phyloP scores from a whole-genome alignment of 2,797 vertebrate genomes.

The Pampus argenteus region DNA sequence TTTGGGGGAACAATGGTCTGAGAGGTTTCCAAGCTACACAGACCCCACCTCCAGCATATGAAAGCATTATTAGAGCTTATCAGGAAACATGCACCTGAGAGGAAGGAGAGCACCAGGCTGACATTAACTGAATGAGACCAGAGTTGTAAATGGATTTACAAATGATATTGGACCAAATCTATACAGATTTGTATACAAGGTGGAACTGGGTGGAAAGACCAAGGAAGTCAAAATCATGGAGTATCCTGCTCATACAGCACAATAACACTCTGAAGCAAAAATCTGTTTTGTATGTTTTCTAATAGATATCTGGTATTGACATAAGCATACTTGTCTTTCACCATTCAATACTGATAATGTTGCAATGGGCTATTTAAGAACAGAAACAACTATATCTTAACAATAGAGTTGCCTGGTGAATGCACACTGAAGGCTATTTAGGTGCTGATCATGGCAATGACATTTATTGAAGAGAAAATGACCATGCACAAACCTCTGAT shows the following conservation, averaged over 20 bases:
- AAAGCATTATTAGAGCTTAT: slow-evolving; percentile 95
- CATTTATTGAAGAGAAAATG: background rate
- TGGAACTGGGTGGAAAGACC: slow-evolving; percentile 12
- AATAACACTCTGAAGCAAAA: slow-evolving; percentile 10
- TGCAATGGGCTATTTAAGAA: slow-evolving; percentile 20
- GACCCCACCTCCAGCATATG: slow-evolving; percentile 93
- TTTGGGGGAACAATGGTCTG: slow-evolving; percentile 90
- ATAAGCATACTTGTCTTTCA: slow-evolving; percentile 29
- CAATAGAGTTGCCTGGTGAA: background rate
- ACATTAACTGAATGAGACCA: slow-evolving; percentile 36
- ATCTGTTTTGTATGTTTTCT: slow-evolving; percentile 9
- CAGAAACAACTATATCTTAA: background rate
- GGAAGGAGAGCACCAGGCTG: slow-evolving; percentile 8
- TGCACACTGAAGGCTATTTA: background rate
- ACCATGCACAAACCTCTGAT: background rate
- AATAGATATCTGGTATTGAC: slow-evolving; percentile 30
- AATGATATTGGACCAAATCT: slow-evolving; percentile 32
- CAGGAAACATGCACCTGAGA: slow-evolving; percentile 85
- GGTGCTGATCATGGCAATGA: no score
- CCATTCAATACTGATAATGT: slow-evolving; percentile 26
- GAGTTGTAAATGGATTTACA: slow-evolving; percentile 42
- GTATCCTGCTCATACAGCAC: slow-evolving; percentile 1
- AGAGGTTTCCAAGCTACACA: slow-evolving; percentile 86
- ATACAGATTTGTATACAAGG: slow-evolving; percentile 33
- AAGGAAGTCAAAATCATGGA: slow-evolving; percentile 1